Conservation (phyloP, 2,888 invertebrate genomes). For the Oxytorus armatus region DNA sequence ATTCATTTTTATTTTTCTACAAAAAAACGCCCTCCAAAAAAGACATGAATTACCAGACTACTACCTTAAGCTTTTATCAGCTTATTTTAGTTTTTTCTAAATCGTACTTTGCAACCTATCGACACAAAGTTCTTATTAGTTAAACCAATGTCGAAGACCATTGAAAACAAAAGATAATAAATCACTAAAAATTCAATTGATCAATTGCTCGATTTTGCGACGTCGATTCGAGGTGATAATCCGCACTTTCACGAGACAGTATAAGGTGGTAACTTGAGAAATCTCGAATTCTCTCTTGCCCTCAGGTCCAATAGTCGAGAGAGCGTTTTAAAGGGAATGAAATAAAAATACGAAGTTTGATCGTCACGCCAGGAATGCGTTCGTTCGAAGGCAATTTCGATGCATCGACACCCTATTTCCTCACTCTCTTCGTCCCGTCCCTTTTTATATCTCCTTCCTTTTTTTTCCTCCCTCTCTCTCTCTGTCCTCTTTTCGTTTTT, state of each 20-base stretch:
- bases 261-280: conserved; percentile 26
- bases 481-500: conserved; percentile 7
- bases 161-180: too few relatives aligned
- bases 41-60: too few relatives aligned
- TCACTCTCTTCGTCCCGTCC: conserved; percentile 4
- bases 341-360: conserved; percentile 56
- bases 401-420: conserved; percentile 52
- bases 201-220: conserved; percentile 18
- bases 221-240: conserved; percentile 24
- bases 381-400: conserved; percentile 65
- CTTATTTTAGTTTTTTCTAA: too few relatives aligned
- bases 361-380: conserved; percentile 62
- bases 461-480: conserved; percentile 5
- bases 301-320: conserved; percentile 52
- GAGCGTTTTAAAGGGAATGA: conserved; percentile 63
- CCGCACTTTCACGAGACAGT: conserved; percentile 6
- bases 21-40: too few relatives aligned
- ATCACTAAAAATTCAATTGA: too few relatives aligned
- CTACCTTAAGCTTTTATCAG: too few relatives aligned
- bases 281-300: conserved; percentile 37
- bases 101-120: too few relatives aligned
- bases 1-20: too few relatives aligned
- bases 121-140: too few relatives aligned
- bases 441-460: conserved; percentile 1
- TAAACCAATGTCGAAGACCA: too few relatives aligned